phyloP scores from a whole-genome alignment of 2,113 vertebrate genomes.

The Brachirus orientalis region DNA sequence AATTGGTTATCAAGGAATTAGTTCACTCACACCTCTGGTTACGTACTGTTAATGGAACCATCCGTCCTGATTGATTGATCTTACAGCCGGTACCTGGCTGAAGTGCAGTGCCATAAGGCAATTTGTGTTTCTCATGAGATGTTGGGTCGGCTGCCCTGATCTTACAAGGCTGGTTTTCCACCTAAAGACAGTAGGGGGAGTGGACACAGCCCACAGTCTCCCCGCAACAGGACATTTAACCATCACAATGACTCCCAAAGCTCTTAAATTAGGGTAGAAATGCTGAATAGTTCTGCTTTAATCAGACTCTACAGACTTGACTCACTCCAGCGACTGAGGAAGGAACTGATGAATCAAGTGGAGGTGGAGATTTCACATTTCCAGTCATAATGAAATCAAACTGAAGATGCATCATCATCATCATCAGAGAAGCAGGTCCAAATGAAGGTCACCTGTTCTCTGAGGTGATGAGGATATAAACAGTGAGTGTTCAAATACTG shows the following conservation, averaged over 20 bases:
- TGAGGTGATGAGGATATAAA: not conserved
- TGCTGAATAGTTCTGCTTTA: too few relatives aligned
- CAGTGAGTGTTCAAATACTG: not conserved
- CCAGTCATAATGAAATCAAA: conserved; percentile 16
- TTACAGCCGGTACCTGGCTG: too few relatives aligned
- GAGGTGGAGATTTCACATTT: conserved; percentile 20
- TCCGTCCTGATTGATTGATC: too few relatives aligned
- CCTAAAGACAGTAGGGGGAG: too few relatives aligned
- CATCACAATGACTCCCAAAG: too few relatives aligned
- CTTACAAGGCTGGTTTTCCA: too few relatives aligned
- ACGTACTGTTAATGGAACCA: conserved; percentile 18
- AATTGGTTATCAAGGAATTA: too few relatives aligned
- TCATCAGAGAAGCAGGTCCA: conserved; percentile 25
- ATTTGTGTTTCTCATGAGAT: too few relatives aligned
- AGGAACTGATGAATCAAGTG: conserved; percentile 31
- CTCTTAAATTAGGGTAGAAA: conserved; percentile 7
- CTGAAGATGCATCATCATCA: not conserved
- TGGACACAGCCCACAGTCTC: too few relatives aligned
- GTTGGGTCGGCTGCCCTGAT: too few relatives aligned
- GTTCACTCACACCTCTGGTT: conserved; percentile 27
- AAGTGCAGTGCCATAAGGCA: too few relatives aligned
- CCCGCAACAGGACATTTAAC: too few relatives aligned
- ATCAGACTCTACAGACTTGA: conserved; percentile 34
- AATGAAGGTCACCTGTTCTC: not conserved
- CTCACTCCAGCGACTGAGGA: conserved; percentile 36